These are phyloP conservation scores for Cirrhinus mrigala DNA, from an alignment of 2,797 vertebrate genomes.

Conservation along the genomic window DNA sequence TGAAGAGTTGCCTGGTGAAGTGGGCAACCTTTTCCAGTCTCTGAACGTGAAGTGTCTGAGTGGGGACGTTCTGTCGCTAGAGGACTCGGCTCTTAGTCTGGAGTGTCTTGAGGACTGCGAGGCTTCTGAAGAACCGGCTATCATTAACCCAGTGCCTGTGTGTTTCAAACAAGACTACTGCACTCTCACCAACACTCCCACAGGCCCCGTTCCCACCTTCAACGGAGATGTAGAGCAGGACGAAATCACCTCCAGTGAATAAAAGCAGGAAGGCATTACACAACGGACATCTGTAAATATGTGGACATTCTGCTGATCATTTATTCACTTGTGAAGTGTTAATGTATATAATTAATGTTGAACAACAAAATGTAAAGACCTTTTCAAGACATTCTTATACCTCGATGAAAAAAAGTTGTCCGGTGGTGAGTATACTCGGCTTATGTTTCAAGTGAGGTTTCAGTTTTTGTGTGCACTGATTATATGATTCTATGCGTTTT, in stretches of 20 bases:
- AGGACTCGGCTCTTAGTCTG: slow-evolving; percentile 30
- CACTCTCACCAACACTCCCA: slow-evolving; percentile 49
- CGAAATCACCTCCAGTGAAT: not conserved
- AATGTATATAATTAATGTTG: not conserved
- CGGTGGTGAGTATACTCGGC: no score
- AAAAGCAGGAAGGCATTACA: not conserved
- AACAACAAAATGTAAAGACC: not conserved
- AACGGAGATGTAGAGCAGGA: not conserved
- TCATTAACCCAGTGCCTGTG: not conserved
- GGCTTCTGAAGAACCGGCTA: not conserved
- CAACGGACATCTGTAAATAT: not conserved
- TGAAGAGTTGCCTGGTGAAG: not conserved
- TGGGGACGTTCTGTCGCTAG: slow-evolving; percentile 23
- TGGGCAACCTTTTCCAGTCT: slow-evolving; percentile 6
- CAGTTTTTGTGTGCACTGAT: not conserved
- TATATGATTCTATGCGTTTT: not conserved
- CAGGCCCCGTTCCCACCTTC: slow-evolving; percentile 53
- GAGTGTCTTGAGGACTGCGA: slow-evolving; percentile 38
- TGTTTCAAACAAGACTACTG: slow-evolving; percentile 58
- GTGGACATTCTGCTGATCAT: not conserved
- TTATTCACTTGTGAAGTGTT: not conserved
- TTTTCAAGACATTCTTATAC: not conserved
- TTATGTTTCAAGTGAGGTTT: not conserved
- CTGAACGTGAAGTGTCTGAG: not conserved
- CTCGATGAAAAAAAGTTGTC: not conserved